Evolutionary conservation across 2,113 vertebrate species (phyloP).

Genomic region (Oncorhynchus kisutch): DNA sequence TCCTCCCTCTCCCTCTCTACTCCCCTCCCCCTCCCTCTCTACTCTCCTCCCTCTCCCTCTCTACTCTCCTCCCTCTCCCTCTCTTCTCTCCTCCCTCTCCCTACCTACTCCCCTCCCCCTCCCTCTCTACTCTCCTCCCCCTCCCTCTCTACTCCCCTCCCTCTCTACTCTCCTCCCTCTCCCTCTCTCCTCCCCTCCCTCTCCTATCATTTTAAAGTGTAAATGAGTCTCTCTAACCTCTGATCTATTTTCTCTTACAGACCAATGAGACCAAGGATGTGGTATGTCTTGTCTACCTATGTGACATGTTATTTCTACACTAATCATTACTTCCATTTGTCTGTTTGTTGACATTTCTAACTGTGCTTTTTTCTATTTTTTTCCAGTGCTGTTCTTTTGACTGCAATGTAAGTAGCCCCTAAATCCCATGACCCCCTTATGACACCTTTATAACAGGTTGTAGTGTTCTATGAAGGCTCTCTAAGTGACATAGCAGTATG

Average conservation of each 20-base stretch:
- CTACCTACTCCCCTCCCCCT: too few relatives aligned
- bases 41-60: too few relatives aligned
- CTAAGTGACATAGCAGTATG: too few relatives aligned
- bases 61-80: too few relatives aligned
- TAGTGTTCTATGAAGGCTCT: too few relatives aligned
- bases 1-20: too few relatives aligned
- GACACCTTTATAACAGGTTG: too few relatives aligned
- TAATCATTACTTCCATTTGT: neutral
- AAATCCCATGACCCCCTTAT: too few relatives aligned
- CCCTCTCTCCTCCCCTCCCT: neutral
- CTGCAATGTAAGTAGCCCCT: constrained; percentile 80
- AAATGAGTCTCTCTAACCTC: neutral
- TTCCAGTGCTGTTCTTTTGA: constrained; percentile 94
- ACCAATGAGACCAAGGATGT: constrained; percentile 84
- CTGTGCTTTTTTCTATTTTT: neutral
- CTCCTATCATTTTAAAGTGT: neutral
- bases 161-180: neutral
- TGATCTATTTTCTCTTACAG: constrained; percentile 71
- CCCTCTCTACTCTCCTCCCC: too few relatives aligned
- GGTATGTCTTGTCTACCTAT: constrained; percentile 71
- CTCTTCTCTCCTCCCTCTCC: too few relatives aligned
- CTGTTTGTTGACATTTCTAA: neutral
- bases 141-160: neutral
- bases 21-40: neutral
- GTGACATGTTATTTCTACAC: too few relatives aligned